Evolutionary conservation across 2,888 invertebrate species (phyloP), one percentile per base, ranked within the genome.

Genomic region (Phengaris arion): DNA sequence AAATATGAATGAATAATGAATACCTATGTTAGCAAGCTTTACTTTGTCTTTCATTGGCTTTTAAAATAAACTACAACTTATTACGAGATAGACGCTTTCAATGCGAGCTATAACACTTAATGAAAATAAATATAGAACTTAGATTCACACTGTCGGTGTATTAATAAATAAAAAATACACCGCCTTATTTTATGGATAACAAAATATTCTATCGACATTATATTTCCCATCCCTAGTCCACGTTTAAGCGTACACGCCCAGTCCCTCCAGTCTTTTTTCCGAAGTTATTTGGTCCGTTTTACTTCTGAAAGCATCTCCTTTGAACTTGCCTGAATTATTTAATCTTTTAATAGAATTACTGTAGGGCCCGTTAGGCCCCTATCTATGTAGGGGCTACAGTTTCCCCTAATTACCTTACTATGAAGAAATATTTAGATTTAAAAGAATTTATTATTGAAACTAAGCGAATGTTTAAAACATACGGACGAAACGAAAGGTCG

Each of bases 341-440:
- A 93, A 92, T 91, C 89, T 87, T 91, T 90, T 92, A 92, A 93
- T 91, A 90, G 89, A 92, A 93, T 92, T 89, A 92, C 89, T 85
- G 84, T 85, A 45, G 35, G 83, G 85, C 82, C 82, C 85, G 85
- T 84, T 81, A 82, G 80, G 83, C 85, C 88, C 88, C 89, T 89
- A 89, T 90, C 89, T 87, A 85, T 88, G 86, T 85, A 85, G 84
- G 83, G 82, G 85, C 84, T 83, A 83, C 83, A 81, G 77, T 78
- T 76, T 81, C 84, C 85, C 85, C 83, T 92, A 91, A 92, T 92
- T 92, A 90, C 87, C 83, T 87, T 76, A 84, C 84, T 87, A 85
- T 85, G 84, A 85, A 86, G 88, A 88, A 89, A 88, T 89, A 89
- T 78, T 76, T 69, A 10, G 80, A 82, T 82, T 76, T 81, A 83